Conservation (phyloP, 2,113 vertebrate species). For the Hemiscyllium ocellatum region DNA sequence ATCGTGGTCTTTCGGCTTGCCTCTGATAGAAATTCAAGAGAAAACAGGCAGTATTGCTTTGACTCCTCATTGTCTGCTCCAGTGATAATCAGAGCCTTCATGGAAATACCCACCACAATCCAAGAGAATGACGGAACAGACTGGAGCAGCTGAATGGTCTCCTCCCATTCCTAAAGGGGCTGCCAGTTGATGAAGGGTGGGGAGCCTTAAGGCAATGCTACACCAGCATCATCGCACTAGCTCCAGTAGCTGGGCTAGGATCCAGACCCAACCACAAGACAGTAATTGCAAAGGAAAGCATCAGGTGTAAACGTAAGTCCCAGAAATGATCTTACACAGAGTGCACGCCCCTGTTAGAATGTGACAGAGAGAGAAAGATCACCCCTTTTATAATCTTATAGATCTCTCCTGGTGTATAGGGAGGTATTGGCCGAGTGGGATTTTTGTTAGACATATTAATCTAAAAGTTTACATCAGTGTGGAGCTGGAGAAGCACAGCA, state of each 20-base stretch:
- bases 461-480: too few species aligned
- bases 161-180: background rate
- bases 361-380: background rate
- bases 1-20: too few species aligned
- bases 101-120: background rate
- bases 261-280: background rate
- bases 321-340: background rate
- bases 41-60: background rate
- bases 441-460: too few species aligned
- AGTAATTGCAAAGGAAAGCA: background rate
- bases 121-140: background rate
- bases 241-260: background rate
- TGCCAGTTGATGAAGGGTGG: background rate
- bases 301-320: background rate
- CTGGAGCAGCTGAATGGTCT: background rate
- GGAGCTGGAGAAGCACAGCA: too few species aligned
- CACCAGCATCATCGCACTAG: background rate
- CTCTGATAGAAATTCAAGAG: background rate
- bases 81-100: background rate
- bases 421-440: too few species aligned
- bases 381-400: background rate
- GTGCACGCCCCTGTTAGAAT: background rate
- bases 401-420: background rate
- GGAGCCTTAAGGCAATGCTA: background rate
- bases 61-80: background rate